Base-by-base conservation (phyloP, 64 coral and sea anemone species). In the Pachyseris speciosa region DNA sequence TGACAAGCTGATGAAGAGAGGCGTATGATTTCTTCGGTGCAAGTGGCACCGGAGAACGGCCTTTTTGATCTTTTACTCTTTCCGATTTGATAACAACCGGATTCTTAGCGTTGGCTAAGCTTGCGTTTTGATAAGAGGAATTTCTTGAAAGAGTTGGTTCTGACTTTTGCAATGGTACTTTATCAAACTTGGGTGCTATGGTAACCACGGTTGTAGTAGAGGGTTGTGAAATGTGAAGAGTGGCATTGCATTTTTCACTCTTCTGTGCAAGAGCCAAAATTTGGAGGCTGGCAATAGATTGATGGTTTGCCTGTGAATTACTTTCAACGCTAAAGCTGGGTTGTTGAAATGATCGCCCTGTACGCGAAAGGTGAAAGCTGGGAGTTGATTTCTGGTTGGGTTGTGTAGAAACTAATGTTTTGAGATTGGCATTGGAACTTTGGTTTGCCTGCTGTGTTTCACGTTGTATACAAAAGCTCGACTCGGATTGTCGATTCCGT, bases 1-100 rank as follows among this genome's bases (percentile, higher is more conserved):
- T 81, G n/a, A 53, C 77, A 22, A 81, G 77, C 33, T 81, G 77
- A 9, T 61, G 51, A 36, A 81, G 34, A 1, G 77, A 81, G 24
- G 51, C 25, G 9, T 37, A 58, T 40, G 34, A 33, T 27, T 63
- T 81, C 22, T 63, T 81, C 4, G 52, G 52, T 20, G 77, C 20
- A 60, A 61, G 52, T 19, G 77, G 22, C 25, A 36, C 27, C 7
- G 33, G 5, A 61, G 27, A 81, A 25, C 77, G 60, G 29, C 30
- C 33, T 1, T 39, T 7, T 61, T 58, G 60, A 6, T 81, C 77
- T 57, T 63, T 81, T 37, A 1, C 13, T 41, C 16, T 81, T 63
- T 81, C 77, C 32, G 33, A 61, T 37, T 80, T 80, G 5, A 43
- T 36, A 7, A 26, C 50, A 38, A 7, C 9, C 16, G 32, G 31